Evolutionary conservation across 2,797 vertebrate genomes (phyloP), one percentile per base, ranked within the genome.

Genomic region (Kryptopterus vitreolus): DNA sequence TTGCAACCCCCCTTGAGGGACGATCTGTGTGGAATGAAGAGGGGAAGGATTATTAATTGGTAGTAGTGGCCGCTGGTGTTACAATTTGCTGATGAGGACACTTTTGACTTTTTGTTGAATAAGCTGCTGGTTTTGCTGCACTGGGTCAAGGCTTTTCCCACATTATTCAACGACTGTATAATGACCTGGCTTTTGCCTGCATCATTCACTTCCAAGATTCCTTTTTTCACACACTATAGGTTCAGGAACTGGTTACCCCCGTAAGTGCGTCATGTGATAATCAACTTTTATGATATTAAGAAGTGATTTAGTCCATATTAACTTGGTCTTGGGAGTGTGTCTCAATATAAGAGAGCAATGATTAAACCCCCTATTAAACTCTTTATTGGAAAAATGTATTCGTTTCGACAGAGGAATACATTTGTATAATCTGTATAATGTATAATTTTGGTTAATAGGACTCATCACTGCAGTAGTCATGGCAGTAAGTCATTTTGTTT

Each of bases 11-110:
- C 70, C 15, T 48, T 53, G 24, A 48, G 71, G 71, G 8, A 31
- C 24, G 53, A 57, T 65, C 69, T 59, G 61, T 72, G 61, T 71
- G 68, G 85, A 87, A 88, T 91, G 85, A 83, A 87, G 87, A 83
- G 87, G 83, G 89, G 88, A 87, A 91, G 90, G 90, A 91, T 93
- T 93, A 94, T 94, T 94, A 93, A 94, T 92, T 92, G 90, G 85
- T 86, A 85, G 85, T 88, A 86, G 89, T 91, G 91, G 87, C 88
- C 84, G 89, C 85, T 91, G 90, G 88, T 91, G 91, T 91, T 90
- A 91, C 92, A 92, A 91, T 93, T 90, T 94, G 93, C 92, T 94
- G 93, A 93, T 91, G 88, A 91, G 86, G 81, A 89, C 86, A 87
- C 87, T 93, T 92, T 90, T 87, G 89, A 88, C 88, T 91, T 90